Percentiles rank a stretch among this genome's conserved stretches.
Evolutionary conservation across 2,113 vertebrate species (phyloP).

Genomic region (Xyrauchen texanus): DNA sequence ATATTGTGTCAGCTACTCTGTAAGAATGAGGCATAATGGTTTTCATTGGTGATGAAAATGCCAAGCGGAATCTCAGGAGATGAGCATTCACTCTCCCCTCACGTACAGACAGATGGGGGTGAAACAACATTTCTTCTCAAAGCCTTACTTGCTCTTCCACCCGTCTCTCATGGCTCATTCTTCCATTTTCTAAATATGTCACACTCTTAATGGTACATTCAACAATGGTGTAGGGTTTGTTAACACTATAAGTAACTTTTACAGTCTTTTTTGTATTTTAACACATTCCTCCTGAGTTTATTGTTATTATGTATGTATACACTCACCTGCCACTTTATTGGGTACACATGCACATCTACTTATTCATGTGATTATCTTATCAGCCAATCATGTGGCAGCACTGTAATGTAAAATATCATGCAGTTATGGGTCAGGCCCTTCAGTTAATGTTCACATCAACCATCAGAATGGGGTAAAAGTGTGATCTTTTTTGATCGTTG

Average conservation of each 20-base stretch:
- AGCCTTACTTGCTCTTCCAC: background rate
- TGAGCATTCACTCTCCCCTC: constrained; percentile 27
- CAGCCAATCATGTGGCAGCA: too few relatives aligned
- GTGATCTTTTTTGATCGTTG: too few relatives aligned
- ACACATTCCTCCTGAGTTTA: background rate
- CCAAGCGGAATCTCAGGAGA: constrained; percentile 62
- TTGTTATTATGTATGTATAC: background rate
- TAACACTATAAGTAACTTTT: background rate
- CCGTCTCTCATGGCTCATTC: background rate
- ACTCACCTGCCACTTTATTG: too few relatives aligned
- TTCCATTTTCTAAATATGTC: background rate
- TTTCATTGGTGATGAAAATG: constrained; percentile 69
- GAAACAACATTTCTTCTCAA: background rate
- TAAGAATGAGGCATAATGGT: constrained; percentile 47
- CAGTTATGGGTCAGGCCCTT: too few relatives aligned
- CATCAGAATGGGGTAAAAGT: too few relatives aligned
- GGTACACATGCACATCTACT: too few relatives aligned
- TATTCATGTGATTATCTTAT: too few relatives aligned
- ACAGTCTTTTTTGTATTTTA: too few relatives aligned
- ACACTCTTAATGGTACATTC: background rate
- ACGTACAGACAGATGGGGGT: background rate
- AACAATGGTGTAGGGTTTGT: background rate
- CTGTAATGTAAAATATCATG: too few relatives aligned
- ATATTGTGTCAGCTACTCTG: constrained; percentile 47
- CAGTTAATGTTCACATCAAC: too few relatives aligned